These are phyloP conservation scores for Drepana arcuata DNA, from an alignment of 1,140 invertebrate genomes.

Conservation along the genomic window DNA sequence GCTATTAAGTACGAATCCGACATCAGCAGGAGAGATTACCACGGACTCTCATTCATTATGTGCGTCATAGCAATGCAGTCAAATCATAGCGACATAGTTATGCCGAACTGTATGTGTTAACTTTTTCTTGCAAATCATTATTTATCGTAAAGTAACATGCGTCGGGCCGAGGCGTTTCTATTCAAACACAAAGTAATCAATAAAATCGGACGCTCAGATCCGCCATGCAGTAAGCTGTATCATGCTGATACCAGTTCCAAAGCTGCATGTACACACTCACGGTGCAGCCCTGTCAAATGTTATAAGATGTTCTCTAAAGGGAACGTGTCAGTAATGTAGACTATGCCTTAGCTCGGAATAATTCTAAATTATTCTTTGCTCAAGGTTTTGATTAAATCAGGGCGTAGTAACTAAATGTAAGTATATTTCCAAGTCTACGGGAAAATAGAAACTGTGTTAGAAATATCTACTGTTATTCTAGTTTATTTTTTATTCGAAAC, in stretches of 20 bases:
- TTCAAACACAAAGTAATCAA: conserved; percentile 57
- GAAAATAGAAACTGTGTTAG: no score
- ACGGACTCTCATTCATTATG: conserved; percentile 24
- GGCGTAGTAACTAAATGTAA: background rate
- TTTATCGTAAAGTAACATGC: conserved; percentile 60
- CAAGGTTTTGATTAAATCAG: conserved; percentile 5
- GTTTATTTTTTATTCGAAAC: no score
- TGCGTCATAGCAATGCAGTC: conserved; percentile 40
- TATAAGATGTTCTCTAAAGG: conserved; percentile 13
- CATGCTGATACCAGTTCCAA: conserved; percentile 58
- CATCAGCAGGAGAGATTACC: conserved; percentile 23
- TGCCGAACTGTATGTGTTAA: conserved; percentile 14
- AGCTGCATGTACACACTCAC: conserved; percentile 36
- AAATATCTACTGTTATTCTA: no score
- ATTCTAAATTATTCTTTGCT: conserved; percentile 9
- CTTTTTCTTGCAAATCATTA: conserved; percentile 39
- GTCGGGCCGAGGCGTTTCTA: conserved; percentile 64
- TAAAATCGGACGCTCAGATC: conserved; percentile 54
- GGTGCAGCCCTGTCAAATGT: conserved; percentile 12
- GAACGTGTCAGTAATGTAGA: conserved; percentile 5
- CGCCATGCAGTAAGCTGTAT: conserved; percentile 69
- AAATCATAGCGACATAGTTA: conserved; percentile 26
- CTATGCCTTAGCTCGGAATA: conserved; percentile 1
- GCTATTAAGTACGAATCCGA: conserved; percentile 28
- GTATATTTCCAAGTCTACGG: conserved; percentile 7